These are phyloP conservation scores for Sander vitreus DNA, from an alignment of 2,113 vertebrate genomes.

Conservation along the genomic window DNA sequence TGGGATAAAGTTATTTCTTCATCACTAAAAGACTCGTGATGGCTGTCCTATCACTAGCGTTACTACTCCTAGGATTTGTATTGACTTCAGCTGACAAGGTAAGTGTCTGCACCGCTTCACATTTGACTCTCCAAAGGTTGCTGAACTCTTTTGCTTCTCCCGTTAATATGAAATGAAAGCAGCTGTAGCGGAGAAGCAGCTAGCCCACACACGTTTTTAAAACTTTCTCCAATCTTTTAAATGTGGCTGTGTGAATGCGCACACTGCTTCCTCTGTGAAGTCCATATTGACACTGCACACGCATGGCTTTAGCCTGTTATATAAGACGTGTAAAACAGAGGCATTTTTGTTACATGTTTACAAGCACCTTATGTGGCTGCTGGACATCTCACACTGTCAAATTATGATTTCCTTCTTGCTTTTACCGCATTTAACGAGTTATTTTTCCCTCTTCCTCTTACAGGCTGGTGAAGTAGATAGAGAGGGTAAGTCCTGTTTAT, in stretches of 20 bases:
- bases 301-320: conserved; percentile 48
- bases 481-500: conserved; percentile 79
- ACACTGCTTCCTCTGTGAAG: conserved; percentile 54
- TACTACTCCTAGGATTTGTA: conserved; percentile 84
- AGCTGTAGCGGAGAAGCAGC: neutral
- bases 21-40: conserved; percentile 85
- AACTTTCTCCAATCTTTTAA: neutral
- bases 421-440: conserved; percentile 42
- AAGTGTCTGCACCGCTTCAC: conserved; percentile 70
- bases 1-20: conserved; percentile 50
- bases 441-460: conserved; percentile 30
- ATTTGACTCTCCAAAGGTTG: neutral
- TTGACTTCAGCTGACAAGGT: conserved; percentile 90
- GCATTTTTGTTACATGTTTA: conserved; percentile 39
- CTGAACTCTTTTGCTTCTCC: neutral
- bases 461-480: conserved; percentile 82
- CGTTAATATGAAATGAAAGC: neutral
- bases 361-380: conserved; percentile 7
- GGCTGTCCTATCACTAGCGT: conserved; percentile 89
- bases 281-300: conserved; percentile 59
- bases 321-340: conserved; percentile 54
- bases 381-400: conserved; percentile 36
- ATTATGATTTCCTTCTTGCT: conserved; percentile 24
- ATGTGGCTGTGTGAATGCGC: conserved; percentile 14
- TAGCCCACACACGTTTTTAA: neutral